These are phyloP conservation scores for Mustelus asterias DNA, from an alignment of 2,113 vertebrate species.

Conservation along the genomic window DNA sequence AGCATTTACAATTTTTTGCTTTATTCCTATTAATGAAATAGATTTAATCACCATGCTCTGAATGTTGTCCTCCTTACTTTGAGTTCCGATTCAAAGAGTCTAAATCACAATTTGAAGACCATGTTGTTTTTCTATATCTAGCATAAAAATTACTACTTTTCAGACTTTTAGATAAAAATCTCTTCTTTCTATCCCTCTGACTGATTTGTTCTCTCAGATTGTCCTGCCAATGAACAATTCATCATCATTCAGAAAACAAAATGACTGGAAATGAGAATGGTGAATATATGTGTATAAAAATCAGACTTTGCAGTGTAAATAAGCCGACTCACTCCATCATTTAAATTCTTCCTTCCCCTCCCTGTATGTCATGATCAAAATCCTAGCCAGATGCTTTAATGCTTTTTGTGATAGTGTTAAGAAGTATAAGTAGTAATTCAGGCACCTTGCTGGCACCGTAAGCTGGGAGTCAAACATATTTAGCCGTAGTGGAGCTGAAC, in stretches of 20 bases:
- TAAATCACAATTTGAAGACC: not conserved
- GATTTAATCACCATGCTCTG: not conserved
- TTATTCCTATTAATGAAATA: not conserved
- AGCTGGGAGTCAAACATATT: conserved; percentile 18
- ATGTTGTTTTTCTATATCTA: not conserved
- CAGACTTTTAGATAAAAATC: no score
- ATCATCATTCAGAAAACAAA: not conserved
- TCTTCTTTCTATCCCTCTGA: not conserved
- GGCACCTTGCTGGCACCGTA: not conserved
- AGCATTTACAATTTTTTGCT: not conserved
- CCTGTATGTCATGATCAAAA: not conserved
- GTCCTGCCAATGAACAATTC: not conserved
- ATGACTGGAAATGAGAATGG: not conserved
- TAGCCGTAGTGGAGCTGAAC: not conserved
- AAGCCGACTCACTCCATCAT: not conserved
- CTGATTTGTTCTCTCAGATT: not conserved
- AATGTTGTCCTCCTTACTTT: not conserved
- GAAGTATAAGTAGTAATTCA: not conserved
- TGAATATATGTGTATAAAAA: not conserved
- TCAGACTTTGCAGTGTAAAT: not conserved
- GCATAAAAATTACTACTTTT: not conserved
- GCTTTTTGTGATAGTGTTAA: not conserved
- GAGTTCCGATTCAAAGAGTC: not conserved
- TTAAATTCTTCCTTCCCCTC: not conserved
- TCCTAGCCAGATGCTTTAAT: not conserved